phyloP scores from a whole-genome alignment of 2,113 vertebrate species.

The Taxidea taxus region DNA sequence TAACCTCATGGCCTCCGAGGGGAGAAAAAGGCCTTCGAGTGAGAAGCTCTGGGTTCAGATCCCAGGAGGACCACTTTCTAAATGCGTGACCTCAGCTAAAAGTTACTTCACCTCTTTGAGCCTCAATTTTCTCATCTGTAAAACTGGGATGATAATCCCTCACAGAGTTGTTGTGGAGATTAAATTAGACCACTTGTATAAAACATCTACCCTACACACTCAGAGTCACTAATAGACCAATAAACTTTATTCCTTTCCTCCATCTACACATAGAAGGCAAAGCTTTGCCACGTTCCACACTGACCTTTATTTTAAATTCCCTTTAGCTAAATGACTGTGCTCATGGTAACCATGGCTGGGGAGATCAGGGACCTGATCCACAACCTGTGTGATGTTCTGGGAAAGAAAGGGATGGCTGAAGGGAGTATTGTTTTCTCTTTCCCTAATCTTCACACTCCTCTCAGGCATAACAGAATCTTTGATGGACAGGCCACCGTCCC shows the following conservation, averaged over 20 bases:
- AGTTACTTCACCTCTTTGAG: background rate
- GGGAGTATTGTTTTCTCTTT: background rate
- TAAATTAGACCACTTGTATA: background rate
- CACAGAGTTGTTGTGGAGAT: background rate
- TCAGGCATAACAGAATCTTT: background rate
- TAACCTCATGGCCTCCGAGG: background rate
- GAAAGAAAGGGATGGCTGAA: background rate
- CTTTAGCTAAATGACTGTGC: background rate
- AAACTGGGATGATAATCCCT: background rate
- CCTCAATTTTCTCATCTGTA: background rate
- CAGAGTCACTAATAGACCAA: background rate
- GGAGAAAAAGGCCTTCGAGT: background rate
- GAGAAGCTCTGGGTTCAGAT: slow-evolving; percentile 27
- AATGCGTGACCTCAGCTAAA: background rate
- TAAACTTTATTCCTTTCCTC: background rate
- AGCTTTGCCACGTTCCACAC: background rate
- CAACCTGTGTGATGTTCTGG: background rate
- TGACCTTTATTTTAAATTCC: slow-evolving; percentile 34
- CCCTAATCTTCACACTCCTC: background rate
- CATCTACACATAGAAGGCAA: background rate
- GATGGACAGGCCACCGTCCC: background rate
- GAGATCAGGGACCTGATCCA: background rate
- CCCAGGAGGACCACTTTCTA: background rate
- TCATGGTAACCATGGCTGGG: background rate
- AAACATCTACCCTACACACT: background rate